phyloP scores from a whole-genome alignment of 2,888 invertebrate genomes.

The Amphipyra berbera region DNA sequence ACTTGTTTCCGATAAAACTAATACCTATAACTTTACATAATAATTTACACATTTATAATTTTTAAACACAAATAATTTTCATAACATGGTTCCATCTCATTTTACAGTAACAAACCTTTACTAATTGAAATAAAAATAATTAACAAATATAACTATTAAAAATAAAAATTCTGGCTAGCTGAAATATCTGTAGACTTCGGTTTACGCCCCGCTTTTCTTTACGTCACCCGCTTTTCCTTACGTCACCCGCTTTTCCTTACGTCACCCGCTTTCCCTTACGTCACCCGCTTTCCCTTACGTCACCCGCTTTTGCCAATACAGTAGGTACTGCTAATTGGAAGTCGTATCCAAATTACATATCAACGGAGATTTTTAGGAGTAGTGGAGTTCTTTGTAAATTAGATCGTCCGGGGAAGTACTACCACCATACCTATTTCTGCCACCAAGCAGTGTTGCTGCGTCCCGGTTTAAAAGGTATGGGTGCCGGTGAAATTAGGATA shows the following conservation, averaged over 20 bases:
- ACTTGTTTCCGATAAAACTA: conserved; percentile 31
- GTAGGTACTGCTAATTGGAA: no score
- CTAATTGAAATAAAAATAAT: not conserved
- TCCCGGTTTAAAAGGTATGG: no score
- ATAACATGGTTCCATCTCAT: conserved; percentile 15
- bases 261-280: not conserved
- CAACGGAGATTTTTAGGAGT: no score
- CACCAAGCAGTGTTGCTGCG: no score
- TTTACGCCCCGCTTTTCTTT: not conserved
- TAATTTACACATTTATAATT: conserved; percentile 42
- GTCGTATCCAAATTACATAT: no score
- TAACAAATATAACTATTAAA: not conserved
- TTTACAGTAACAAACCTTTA: conserved; percentile 40
- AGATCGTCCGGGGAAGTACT: no score
- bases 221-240: not conserved
- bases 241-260: not conserved
- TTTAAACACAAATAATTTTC: conserved; percentile 29
- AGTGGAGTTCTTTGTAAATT: no score
- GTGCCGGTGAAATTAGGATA: no score
- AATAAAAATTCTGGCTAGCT: no score
- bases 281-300: no score
- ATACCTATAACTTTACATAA: conserved; percentile 29
- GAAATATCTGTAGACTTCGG: not conserved
- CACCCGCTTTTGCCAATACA: no score
- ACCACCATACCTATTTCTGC: no score